Evolutionary conservation across 2,797 vertebrate species (phyloP), one percentile per base, ranked within the genome.

Genomic region (Ibycter americanus): DNA sequence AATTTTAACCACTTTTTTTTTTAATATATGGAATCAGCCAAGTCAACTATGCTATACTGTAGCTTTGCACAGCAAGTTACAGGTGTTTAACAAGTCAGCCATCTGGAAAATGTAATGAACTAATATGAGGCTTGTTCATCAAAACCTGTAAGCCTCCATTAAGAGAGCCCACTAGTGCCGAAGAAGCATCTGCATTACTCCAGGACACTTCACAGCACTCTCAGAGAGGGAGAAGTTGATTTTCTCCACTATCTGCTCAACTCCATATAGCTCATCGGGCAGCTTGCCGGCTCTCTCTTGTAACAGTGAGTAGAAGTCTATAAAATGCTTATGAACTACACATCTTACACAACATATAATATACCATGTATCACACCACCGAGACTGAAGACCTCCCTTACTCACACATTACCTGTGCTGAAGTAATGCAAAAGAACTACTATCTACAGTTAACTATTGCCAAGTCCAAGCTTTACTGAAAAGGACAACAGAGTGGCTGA

Each of bases 351-450:
- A 25, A 8, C 2, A 17, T 17, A 8, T 7, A 61, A 68, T 16
- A 36, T 29, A 44, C 4, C 38, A 38, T 2, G 12, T 0, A 61
- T 15, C 38, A 65, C 12, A 46, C 8, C 23, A 17, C 13, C 2
- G 3, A 58, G 38, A 36, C 49, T 40, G 31, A 19, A 82, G 16
- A 63, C 20, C 18, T 71, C 63, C 46, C 42, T 55, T 46, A 54
- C 4, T 40, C 15, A 26, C 46, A 38, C 0, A 0, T 42, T 34
- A 18, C 18, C 55, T 51, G 40, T 3, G 5, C 72, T 55, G 55
- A 89, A 66, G 31, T 32, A 76, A 82, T 6, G 7, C 25, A 42
- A 38, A 42, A 79, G 26, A 87, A 1, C 23, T 40, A 25, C 26
- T 62, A 66, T n/a, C 59, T 22, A 61, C 44, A 49, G 16, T 59